Percentiles rank a stretch among this genome's conserved stretches.
phyloP scores from a whole-genome alignment of 2,888 invertebrate species.

The Acleris holmiana region DNA sequence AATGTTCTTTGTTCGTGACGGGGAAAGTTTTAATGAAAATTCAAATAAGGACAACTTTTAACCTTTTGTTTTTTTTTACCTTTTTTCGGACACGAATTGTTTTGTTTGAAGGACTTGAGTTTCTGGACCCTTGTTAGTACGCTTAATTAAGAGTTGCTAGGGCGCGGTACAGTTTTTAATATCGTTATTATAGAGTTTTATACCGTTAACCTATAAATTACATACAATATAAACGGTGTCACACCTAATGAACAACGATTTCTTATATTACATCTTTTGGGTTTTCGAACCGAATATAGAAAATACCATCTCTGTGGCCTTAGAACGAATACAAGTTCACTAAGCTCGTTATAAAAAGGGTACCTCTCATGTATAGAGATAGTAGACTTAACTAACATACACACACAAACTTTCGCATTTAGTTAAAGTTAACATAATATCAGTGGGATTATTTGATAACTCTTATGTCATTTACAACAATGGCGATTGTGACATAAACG shows the following conservation, averaged over 20 bases:
- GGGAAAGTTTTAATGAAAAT: constrained; percentile 81
- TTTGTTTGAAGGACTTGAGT: constrained; percentile 67
- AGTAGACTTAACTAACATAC: too few species aligned
- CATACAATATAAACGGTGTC: too few species aligned
- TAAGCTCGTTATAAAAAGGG: too few species aligned
- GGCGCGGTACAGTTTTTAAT: constrained; percentile 1
- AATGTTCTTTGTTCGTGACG: constrained; percentile 84
- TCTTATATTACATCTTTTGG: too few species aligned
- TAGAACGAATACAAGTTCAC: too few species aligned
- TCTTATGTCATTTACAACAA: too few species aligned
- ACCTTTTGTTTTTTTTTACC: constrained; percentile 68
- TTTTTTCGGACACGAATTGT: constrained; percentile 66
- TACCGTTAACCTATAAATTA: not conserved
- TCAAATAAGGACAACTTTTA: constrained; percentile 81
- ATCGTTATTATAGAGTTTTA: not conserved
- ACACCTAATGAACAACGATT: too few species aligned
- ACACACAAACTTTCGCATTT: not conserved
- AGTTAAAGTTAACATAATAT: too few species aligned
- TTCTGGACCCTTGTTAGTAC: constrained; percentile 45
- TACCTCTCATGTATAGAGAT: too few species aligned
- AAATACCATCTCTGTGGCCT: too few species aligned
- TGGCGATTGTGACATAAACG: too few species aligned
- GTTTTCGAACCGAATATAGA: too few species aligned
- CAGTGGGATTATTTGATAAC: not conserved
- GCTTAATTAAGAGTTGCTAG: constrained; percentile 37